A percentile compares a stretch with the other conserved stretches of the same genome.
phyloP scores from a whole-genome alignment of 2,888 invertebrate species.

The Camponotus fellah region DNA sequence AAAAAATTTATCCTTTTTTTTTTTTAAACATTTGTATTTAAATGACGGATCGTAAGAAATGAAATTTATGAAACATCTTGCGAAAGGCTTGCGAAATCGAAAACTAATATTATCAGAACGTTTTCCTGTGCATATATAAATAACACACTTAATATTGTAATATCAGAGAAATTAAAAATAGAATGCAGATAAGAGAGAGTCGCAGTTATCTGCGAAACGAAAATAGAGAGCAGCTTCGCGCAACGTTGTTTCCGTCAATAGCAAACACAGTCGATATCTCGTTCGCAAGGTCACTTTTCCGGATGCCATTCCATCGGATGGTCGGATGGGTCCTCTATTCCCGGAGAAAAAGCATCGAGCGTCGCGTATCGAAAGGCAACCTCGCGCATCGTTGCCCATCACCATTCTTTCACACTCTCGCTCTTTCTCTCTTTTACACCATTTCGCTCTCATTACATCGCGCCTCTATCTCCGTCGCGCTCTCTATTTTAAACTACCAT shows the following conservation, averaged over 20 bases:
- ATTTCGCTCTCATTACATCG: constrained; percentile 50
- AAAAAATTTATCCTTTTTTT: neutral
- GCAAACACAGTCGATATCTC: constrained; percentile 22
- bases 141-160: neutral
- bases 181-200: neutral
- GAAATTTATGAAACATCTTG: neutral
- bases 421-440: constrained; percentile 17
- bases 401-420: constrained; percentile 33
- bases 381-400: constrained; percentile 67
- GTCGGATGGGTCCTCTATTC: constrained; percentile 37
- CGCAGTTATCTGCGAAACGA: neutral
- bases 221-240: neutral
- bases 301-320: constrained; percentile 12
- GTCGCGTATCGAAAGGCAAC: constrained; percentile 69
- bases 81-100: neutral
- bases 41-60: neutral
- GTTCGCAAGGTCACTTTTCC: constrained; percentile 32
- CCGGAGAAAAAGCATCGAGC: constrained; percentile 71
- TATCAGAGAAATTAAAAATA: neutral
- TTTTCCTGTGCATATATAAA: neutral
- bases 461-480: constrained; percentile 58
- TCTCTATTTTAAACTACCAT: constrained; percentile 82
- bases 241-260: neutral
- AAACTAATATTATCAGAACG: neutral
- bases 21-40: neutral